Conservation (phyloP, 53 echinoderm and acorn worm species). For the Echinometra lucunter region DNA sequence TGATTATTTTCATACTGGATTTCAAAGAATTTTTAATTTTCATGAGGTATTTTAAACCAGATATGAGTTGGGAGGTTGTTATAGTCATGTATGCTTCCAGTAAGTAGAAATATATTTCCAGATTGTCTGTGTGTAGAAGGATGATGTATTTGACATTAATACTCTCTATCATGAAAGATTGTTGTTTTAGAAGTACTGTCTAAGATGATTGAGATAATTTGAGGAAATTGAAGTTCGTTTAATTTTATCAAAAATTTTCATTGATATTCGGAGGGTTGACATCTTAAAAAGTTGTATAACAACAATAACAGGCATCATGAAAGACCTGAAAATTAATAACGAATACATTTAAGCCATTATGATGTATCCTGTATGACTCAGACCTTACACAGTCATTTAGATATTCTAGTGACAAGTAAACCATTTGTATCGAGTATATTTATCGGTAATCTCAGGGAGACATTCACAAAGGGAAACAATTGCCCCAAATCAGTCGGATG, state of each 20-base stretch:
- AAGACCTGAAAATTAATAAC: neutral
- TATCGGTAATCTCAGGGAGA: constrained; percentile 17
- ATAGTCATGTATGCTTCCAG: too few species aligned
- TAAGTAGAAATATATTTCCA: too few species aligned
- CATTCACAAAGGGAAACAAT: constrained; percentile 1
- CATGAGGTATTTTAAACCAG: neutral
- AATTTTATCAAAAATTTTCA: neutral
- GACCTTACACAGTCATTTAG: neutral
- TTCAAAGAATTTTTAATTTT: neutral
- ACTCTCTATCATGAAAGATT: neutral
- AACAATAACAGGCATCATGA: neutral
- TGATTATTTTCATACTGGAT: neutral
- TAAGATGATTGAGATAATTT: neutral
- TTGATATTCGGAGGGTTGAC: neutral
- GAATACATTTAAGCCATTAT: neutral
- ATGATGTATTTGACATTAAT: too few species aligned
- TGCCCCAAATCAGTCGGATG: neutral
- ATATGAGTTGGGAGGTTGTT: too few species aligned
- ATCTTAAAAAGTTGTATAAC: neutral
- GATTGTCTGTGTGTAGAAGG: too few species aligned
- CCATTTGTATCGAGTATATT: neutral
- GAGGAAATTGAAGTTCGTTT: neutral
- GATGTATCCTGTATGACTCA: neutral
- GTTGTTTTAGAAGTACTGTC: neutral
- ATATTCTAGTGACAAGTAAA: neutral